phyloP scores from a whole-genome alignment of 2,113 vertebrate species.

The Regulus satrapa region DNA sequence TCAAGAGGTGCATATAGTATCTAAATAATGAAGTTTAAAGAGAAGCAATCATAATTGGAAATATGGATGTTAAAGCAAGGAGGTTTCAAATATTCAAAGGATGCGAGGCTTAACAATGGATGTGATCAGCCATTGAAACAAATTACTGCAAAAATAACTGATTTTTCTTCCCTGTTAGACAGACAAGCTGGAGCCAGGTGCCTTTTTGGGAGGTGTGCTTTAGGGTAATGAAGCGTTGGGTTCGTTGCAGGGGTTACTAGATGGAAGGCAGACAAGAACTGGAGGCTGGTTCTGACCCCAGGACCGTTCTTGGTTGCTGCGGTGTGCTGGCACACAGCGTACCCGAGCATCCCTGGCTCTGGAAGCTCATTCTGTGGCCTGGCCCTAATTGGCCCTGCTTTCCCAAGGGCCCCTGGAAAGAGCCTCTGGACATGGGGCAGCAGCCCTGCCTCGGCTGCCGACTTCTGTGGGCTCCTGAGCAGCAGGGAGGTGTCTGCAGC shows the following conservation, averaged over 20 bases:
- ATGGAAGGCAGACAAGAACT: background rate
- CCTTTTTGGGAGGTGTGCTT: background rate
- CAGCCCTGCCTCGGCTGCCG: background rate
- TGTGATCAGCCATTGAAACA: background rate
- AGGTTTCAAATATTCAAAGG: background rate
- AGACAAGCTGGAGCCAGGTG: background rate
- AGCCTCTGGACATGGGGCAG: background rate
- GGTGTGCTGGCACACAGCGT: background rate
- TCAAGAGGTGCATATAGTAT: background rate
- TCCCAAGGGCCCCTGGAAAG: background rate
- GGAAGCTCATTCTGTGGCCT: background rate
- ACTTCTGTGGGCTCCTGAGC: background rate
- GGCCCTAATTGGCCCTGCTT: background rate
- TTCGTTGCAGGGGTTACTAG: background rate
- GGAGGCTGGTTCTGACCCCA: background rate
- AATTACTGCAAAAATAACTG: background rate
- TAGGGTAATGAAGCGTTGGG: background rate
- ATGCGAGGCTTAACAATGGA: background rate
- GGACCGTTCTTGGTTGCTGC: background rate
- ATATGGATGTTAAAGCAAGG: background rate
- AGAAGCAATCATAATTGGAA: background rate
- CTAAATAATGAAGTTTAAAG: background rate
- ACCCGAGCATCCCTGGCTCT: rapidly evolving
- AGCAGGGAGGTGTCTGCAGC: background rate
- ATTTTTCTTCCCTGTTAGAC: background rate